These are phyloP conservation scores for Schizopygopsis malacanthus DNA, from an alignment of 2,797 vertebrate species.

Conservation along the genomic window DNA sequence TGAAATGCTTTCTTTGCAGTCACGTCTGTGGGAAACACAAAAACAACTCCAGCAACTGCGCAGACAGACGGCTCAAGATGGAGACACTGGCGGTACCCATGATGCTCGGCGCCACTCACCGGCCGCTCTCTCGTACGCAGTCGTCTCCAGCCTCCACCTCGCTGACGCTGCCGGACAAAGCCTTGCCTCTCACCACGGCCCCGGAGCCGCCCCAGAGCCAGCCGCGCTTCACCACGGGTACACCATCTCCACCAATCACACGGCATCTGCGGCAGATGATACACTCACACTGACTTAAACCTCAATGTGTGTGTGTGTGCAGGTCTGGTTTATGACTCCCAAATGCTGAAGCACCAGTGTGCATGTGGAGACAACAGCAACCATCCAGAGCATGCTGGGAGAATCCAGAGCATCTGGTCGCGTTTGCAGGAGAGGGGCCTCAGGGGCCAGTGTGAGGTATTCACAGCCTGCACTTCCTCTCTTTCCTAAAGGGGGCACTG, in stretches of 20 bases:
- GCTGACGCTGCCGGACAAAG: constrained; percentile 80
- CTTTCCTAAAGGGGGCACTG: not conserved
- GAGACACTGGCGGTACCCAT: constrained; percentile 83
- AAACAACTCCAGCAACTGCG: constrained; percentile 88
- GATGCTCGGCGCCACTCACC: constrained; percentile 76
- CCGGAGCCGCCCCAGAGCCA: constrained; percentile 78
- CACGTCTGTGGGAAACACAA: constrained; percentile 90
- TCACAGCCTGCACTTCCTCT: not conserved
- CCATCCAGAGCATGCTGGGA: constrained; percentile 94
- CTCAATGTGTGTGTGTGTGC: constrained; percentile 8
- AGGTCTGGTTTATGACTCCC: constrained; percentile 95
- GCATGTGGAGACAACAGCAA: constrained; percentile 95
- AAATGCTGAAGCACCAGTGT: constrained; percentile 97
- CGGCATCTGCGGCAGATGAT: not conserved
- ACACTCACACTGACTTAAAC: not conserved
- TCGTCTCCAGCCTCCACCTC: constrained; percentile 93
- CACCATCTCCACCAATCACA: constrained; percentile 65
- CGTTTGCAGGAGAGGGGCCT: constrained; percentile 93
- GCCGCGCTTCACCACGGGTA: constrained; percentile 84
- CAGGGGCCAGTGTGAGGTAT: constrained; percentile 92
- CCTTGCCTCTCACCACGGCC: constrained; percentile 74
- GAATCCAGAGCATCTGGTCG: constrained; percentile 99
- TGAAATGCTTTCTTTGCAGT: constrained; percentile 69
- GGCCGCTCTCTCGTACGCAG: constrained; percentile 88
- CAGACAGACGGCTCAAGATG: constrained; percentile 78